Percentiles rank a stretch among this genome's conserved stretches.
These are phyloP conservation scores for Nymphicus hollandicus DNA, from an alignment of 2,113 vertebrate genomes.

Conservation along the genomic window DNA sequence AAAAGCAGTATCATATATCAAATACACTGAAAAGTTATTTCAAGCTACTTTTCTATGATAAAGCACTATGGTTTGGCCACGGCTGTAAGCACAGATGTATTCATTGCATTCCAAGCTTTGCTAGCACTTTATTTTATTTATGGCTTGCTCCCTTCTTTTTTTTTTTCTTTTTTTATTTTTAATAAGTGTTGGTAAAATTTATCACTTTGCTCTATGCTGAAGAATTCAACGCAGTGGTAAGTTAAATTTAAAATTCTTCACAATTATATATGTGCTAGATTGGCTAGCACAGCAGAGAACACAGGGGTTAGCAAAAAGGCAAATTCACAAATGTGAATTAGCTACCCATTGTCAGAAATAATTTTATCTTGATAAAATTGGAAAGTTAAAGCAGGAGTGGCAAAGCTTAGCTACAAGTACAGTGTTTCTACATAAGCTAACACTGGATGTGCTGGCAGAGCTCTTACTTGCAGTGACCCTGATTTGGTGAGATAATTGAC, in stretches of 20 bases:
- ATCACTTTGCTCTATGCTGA: background rate
- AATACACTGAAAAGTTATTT: constrained; percentile 36
- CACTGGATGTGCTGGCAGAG: accelerated
- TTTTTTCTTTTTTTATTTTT: background rate
- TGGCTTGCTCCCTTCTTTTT: background rate
- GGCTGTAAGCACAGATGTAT: background rate
- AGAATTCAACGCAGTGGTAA: background rate
- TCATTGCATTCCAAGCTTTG: constrained; percentile 6
- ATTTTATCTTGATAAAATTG: background rate
- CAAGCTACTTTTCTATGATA: constrained; percentile 44
- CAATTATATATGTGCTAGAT: background rate
- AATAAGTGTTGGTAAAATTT: constrained; percentile 23
- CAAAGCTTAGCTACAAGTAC: background rate
- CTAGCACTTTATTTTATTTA: constrained; percentile 22
- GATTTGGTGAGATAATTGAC: background rate
- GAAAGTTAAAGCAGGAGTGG: background rate
- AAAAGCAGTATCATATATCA: constrained; percentile 38
- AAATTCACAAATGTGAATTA: background rate
- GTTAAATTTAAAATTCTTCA: background rate
- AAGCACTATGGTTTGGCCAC: constrained; percentile 12
- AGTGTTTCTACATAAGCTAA: background rate
- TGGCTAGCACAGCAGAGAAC: background rate
- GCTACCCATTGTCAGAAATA: background rate
- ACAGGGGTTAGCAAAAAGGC: background rate
- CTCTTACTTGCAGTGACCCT: background rate